Conservation (phyloP, 2,888 invertebrate genomes). For the Pomacea canaliculata region DNA sequence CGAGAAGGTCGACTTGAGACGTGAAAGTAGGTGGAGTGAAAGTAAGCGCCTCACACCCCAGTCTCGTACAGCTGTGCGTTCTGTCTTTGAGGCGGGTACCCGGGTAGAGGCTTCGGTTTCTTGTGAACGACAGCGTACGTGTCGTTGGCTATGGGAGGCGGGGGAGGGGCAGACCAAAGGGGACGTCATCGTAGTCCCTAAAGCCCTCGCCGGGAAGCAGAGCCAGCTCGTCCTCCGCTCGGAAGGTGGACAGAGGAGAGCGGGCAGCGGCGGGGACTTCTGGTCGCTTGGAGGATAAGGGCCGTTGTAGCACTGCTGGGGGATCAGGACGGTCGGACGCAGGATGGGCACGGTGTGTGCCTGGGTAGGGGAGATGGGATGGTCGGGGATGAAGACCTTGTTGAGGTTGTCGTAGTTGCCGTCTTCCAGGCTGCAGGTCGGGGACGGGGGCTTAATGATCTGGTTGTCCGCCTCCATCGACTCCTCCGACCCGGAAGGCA, state of each 20-base stretch:
- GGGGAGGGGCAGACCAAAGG: constrained; percentile 20
- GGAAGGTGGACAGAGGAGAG: constrained; percentile 35
- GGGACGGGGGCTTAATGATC: constrained; percentile 5
- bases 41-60: constrained; percentile 16
- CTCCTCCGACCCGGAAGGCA: constrained; percentile 58
- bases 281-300: background rate
- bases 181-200: constrained; percentile 16
- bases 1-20: too few species aligned
- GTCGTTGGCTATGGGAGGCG: constrained; percentile 8
- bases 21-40: too few species aligned
- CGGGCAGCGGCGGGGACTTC: constrained; percentile 14
- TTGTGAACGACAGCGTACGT: constrained; percentile 24
- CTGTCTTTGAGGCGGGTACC: constrained; percentile 28
- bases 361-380: constrained; percentile 18
- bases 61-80: constrained; percentile 35
- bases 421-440: constrained; percentile 23
- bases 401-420: constrained; percentile 35
- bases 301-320: background rate
- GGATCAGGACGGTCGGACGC: background rate
- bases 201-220: background rate
- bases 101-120: constrained; percentile 19
- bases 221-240: constrained; percentile 14
- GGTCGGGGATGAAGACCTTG: constrained; percentile 34
- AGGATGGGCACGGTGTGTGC: constrained; percentile 4
- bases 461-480: constrained; percentile 45